Base-by-base conservation (phyloP, 1,140 invertebrate species). In the Zaprionus inermis region DNA sequence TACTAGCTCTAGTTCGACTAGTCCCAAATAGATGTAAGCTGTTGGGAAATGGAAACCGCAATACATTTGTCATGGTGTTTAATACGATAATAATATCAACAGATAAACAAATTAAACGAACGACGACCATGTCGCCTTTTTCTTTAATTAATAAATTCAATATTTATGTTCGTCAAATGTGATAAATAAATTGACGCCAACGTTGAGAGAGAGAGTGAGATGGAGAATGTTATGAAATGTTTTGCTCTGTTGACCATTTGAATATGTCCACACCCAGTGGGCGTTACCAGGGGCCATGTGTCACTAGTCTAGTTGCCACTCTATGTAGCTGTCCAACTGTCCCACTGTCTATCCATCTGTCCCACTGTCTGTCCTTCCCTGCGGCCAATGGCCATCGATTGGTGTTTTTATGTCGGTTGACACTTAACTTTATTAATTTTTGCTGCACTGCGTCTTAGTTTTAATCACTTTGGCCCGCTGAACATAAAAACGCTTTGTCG, bases 341-440 rank as follows among this genome's bases (percentile, higher is more conserved):
- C 49, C 16, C 24, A 7, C 24, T 34, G 14, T 30, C 41, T 60
- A 12, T 30, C 14, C 11, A 0, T 30, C 51, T 28, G 0, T 52
- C 14, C 12, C 0, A 24, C 14, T 30, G 46, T 36, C 28, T 24
- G 38, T 24, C 22, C 38, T 7, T 44, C 4, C 30, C 14, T 56
- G 20, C 22, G 49, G 55, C 30, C 60, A 64, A 57, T 57, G 69
- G 41, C 20, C 55, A 74, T 51, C 71, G 59, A 69, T 69, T 73
- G 51, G 11, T n/a, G 59, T 76, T 78, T 78, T 76, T 76, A 76
- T 78, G 68, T 76, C 56, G 44, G 30, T 32, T 52, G 73, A 72
- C 76, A 79, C 76, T 79, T 68, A 76, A 76, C 30, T 64, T 76
- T 79, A 79, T 79, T 79, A 79, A 79, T 79, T 79, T 79, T 72